Base-by-base conservation (phyloP, 2,797 vertebrate genomes). In the Uromys caudimaculatus region DNA sequence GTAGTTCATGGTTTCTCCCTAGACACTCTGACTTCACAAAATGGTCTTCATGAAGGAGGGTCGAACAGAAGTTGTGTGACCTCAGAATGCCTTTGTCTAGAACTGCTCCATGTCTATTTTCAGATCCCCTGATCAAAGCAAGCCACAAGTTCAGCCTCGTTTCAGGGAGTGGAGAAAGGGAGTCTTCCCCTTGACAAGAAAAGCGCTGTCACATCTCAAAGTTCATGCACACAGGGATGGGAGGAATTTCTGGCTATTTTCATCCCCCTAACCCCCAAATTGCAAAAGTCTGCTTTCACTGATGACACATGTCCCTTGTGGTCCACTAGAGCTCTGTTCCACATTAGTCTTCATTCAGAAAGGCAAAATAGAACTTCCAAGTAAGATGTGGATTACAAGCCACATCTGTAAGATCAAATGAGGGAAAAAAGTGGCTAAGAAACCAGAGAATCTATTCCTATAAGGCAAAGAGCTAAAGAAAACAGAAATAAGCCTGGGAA, bases 201-300 rank as follows among this genome's bases (percentile, higher is more conserved):
- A 44, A 67, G 8, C 9, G 47, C 8, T 2, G 17, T 62, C 69
- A 41, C 10, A 24, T 4, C 41, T 44, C 19, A 32, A 81, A 76
- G 32, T n/a, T 1, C 21, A 24, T 0, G 1, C 32, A 29, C 5
- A 21, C 16, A 32, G 0, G 0, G 3, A 38, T 16, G 47, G 77
- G 56, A 82, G 50, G 7, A 50, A 58, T 62, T 29, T 21, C 50
- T 24, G 24, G n/a, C 32, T 71, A 6, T 86, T 62, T 88, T 54
- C n/a, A 44, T 73, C 56, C 27, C 44, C 21, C 17, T 82, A 67
- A 56, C 4, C 23, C 9, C 56, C 14, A 54, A 90, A 76, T 69
- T 60, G 47, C 64, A 76, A 82, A 89, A 9, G 2, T 81, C 84
- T 64, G 24, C 44, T 91, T 94, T 50, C 17, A 67, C 29, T 88